Conservation (phyloP, 1,140 invertebrate genomes). For the Tyrophagus putrescentiae region DNA sequence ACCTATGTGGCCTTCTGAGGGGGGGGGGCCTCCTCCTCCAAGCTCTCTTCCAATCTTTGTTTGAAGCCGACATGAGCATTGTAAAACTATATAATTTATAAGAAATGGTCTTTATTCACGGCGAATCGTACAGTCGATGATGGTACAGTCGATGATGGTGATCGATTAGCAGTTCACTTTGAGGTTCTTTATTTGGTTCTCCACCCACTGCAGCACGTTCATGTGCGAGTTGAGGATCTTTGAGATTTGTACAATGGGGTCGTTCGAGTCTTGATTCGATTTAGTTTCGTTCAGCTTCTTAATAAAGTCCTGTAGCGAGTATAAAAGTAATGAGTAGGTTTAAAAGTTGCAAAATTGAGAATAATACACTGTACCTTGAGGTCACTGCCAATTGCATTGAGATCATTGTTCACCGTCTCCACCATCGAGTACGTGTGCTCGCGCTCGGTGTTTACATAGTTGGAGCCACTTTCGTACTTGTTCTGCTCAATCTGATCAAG, state of each 20-base stretch:
- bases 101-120: no score
- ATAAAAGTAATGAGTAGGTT: neutral
- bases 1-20: no score
- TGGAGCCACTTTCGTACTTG: constrained; percentile 11
- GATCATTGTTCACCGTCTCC: constrained; percentile 68
- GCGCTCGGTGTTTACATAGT: constrained; percentile 57
- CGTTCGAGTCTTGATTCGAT: constrained; percentile 13
- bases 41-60: no score
- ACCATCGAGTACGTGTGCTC: constrained; percentile 70
- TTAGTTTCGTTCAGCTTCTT: constrained; percentile 22
- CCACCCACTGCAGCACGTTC: constrained; percentile 82
- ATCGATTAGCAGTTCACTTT: neutral
- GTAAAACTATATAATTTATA: no score
- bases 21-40: no score
- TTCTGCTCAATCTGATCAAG: constrained; percentile 43
- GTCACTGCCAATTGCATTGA: constrained; percentile 19
- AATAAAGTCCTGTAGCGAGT: constrained; percentile 19
- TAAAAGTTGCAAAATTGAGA: constrained; percentile 9
- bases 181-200: constrained; percentile 22
- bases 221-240: constrained; percentile 90
- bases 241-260: constrained; percentile 68
- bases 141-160: no score
- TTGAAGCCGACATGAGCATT: no score
- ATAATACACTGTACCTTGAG: constrained; percentile 6
- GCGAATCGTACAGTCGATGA: no score